Percentiles rank a stretch among this genome's conserved stretches.
Conservation (phyloP, 1,140 invertebrate species). For the Trialeurodes vaporariorum region DNA sequence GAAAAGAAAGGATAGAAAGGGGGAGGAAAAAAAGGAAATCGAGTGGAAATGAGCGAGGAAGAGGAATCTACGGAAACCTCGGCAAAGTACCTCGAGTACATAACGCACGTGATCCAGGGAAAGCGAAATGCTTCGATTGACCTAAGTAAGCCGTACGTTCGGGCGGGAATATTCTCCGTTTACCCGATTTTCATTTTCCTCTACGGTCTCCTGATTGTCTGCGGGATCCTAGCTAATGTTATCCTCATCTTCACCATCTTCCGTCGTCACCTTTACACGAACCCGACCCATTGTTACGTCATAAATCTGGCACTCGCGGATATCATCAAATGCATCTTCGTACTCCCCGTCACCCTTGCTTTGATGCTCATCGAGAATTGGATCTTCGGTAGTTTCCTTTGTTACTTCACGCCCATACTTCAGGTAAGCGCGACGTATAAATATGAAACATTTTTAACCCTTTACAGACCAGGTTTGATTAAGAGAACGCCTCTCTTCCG, state of each 20-base stretch:
- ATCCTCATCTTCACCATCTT: conserved; percentile 46
- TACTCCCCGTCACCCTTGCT: conserved; percentile 52
- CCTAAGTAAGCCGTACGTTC: conserved; percentile 34
- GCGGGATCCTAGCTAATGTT: conserved; percentile 45
- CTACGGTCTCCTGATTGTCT: conserved; percentile 43
- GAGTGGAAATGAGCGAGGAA: too few species aligned
- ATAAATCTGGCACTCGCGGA: conserved; percentile 55
- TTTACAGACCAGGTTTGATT: too few species aligned
- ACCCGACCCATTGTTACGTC: conserved; percentile 52
- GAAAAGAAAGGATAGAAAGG: too few species aligned
- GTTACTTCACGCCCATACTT: conserved; percentile 60
- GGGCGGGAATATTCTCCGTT: conserved; percentile 38
- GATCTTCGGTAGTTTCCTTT: conserved; percentile 60
- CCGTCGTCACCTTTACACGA: conserved; percentile 43
- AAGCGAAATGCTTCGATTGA: conserved; percentile 34
- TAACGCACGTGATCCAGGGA: conserved; percentile 27
- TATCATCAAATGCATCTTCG: conserved; percentile 50
- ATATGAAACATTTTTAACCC: too few species aligned
- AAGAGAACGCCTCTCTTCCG: too few species aligned
- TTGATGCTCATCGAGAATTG: conserved; percentile 59
- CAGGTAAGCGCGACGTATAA: conserved; percentile 42
- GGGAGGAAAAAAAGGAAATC: too few species aligned
- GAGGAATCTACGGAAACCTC: conserved; percentile 15
- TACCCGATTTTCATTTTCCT: conserved; percentile 52
- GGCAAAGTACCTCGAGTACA: conserved; percentile 26